A percentile compares a stretch with the other conserved stretches of the same genome.
phyloP scores from a whole-genome alignment of 2,888 invertebrate genomes.

The Pristionchus arcanus region DNA sequence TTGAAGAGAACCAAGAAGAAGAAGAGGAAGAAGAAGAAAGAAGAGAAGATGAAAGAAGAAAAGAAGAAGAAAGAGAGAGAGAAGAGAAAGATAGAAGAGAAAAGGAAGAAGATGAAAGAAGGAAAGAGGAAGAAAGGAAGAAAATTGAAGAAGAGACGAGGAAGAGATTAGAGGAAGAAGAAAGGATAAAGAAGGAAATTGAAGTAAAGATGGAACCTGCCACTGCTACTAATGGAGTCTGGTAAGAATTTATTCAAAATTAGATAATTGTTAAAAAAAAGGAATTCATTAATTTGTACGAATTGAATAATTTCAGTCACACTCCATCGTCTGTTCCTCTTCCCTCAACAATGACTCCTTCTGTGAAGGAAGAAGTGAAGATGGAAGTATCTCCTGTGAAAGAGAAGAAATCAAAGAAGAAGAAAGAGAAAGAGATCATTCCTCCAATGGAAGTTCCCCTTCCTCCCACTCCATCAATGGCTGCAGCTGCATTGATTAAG shows the following conservation, averaged over 20 bases:
- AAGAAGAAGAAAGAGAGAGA: constrained; percentile 54
- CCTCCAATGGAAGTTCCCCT: constrained; percentile 17
- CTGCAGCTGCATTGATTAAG: constrained; percentile 18
- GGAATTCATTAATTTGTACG: background rate
- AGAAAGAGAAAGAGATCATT: constrained; percentile 6
- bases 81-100: constrained; percentile 55
- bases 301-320: background rate
- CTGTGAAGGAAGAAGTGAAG: constrained; percentile 42
- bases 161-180: constrained; percentile 23
- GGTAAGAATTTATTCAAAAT: background rate
- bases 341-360: background rate
- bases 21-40: constrained; percentile 55
- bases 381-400: constrained; percentile 56
- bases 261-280: background rate
- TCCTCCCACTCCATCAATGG: background rate
- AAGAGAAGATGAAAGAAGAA: constrained; percentile 53
- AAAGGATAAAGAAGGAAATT: constrained; percentile 56
- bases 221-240: background rate
- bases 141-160: constrained; percentile 44
- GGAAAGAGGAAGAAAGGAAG: constrained; percentile 40
- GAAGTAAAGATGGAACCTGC: constrained; percentile 56
- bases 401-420: constrained; percentile 53
- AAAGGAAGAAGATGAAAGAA: constrained; percentile 52
- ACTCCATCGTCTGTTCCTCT: background rate
- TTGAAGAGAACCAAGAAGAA: constrained; percentile 53